phyloP scores from a whole-genome alignment of 2,888 invertebrate species.

The Ligdia adustata region DNA sequence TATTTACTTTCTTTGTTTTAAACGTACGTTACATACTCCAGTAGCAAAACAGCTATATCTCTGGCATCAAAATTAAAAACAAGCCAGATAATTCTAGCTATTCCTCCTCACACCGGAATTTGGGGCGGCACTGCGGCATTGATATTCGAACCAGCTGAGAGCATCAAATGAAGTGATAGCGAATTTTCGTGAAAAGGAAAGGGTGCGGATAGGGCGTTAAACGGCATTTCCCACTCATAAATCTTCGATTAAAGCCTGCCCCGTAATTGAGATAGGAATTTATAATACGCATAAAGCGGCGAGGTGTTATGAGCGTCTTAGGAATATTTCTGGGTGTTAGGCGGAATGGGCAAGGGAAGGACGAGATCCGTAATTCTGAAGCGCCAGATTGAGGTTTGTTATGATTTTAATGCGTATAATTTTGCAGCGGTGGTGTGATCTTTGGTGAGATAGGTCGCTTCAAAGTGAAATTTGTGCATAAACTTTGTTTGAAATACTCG shows the following conservation, averaged over 20 bases:
- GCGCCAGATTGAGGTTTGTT: conserved; percentile 1
- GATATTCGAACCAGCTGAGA: conserved; percentile 24
- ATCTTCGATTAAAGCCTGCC: conserved; percentile 52
- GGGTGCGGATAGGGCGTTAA: conserved; percentile 56
- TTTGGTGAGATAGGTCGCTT: not conserved
- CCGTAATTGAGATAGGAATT: conserved; percentile 49
- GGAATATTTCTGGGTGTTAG: conserved; percentile 22
- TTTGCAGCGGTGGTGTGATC: too few species aligned
- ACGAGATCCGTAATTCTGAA: not conserved
- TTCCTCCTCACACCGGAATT: not conserved
- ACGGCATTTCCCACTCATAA: conserved; percentile 56
- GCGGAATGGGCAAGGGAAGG: conserved; percentile 4
- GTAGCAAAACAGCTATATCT: too few species aligned
- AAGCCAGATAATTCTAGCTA: not conserved
- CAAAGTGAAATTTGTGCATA: not conserved
- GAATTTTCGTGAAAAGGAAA: conserved; percentile 47
- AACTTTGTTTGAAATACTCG: too few species aligned
- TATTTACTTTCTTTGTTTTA: too few species aligned
- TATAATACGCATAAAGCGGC: conserved; percentile 36
- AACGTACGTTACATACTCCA: too few species aligned
- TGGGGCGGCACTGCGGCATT: conserved; percentile 1
- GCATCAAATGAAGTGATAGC: conserved; percentile 26
- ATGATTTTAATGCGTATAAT: conserved; percentile 4
- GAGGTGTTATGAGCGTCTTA: conserved; percentile 28
- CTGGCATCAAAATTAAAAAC: not conserved